Conservation (phyloP, 2,888 invertebrate genomes). For the Tipula unca region DNA sequence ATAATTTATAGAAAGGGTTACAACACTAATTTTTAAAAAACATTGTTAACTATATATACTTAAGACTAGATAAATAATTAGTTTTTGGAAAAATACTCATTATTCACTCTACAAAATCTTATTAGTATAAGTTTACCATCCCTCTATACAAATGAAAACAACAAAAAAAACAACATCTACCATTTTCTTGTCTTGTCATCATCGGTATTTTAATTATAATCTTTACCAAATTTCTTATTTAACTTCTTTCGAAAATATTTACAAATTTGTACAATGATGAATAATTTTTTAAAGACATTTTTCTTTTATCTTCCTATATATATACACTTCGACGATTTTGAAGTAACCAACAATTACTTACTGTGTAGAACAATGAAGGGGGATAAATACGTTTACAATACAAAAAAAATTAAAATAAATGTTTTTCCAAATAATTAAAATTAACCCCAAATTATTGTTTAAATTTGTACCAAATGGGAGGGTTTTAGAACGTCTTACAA, state of each 20-base stretch:
- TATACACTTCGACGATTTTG: neutral
- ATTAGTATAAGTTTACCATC: neutral
- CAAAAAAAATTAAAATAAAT: neutral
- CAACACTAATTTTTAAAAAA: neutral
- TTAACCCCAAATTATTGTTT: neutral
- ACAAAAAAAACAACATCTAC: neutral
- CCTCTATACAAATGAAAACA: neutral
- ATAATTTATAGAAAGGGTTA: neutral
- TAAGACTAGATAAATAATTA: neutral
- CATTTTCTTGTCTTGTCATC: slow-evolving; percentile 8
- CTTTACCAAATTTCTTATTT: neutral
- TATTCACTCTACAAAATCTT: neutral
- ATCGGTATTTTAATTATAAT: neutral
- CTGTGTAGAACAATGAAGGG: neutral
- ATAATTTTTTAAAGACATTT: neutral
- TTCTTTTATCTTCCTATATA: neutral
- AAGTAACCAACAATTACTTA: slow-evolving; percentile 14
- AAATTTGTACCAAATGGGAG: neutral
- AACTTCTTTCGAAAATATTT: neutral
- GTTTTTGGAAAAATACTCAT: neutral
- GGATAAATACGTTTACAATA: neutral
- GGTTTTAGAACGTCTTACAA: neutral
- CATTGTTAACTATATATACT: neutral
- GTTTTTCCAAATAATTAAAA: neutral
- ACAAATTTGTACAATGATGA: neutral